Percentiles rank a stretch among this genome's conserved stretches.
Evolutionary conservation across 1,140 invertebrate genomes (phyloP).

Genomic region (Danaus melanippus): DNA sequence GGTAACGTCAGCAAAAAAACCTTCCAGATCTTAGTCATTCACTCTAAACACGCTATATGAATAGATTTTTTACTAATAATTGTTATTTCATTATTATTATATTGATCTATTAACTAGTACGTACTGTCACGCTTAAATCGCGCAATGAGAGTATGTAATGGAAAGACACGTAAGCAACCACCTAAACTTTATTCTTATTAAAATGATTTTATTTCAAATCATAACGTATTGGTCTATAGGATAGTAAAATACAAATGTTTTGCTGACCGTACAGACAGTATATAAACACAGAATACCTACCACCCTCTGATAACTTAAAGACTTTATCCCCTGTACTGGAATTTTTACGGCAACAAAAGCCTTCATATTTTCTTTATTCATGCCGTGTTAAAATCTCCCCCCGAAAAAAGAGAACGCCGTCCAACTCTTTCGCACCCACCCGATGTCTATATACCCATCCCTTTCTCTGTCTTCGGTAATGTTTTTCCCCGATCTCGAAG

Average conservation of each 20-base stretch:
- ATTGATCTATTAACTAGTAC: too few species aligned
- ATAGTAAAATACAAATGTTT: constrained; percentile 1
- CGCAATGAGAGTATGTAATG: too few species aligned
- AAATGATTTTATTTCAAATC: too few species aligned
- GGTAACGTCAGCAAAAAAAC: too few species aligned
- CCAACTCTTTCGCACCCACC: constrained; percentile 63
- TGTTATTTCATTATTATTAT: too few species aligned
- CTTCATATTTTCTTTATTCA: constrained; percentile 72
- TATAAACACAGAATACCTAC: constrained; percentile 35
- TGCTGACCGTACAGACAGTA: constrained; percentile 31
- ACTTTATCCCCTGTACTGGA: constrained; percentile 69
- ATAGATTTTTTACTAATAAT: too few species aligned
- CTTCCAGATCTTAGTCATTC: too few species aligned
- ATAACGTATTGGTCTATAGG: too few species aligned
- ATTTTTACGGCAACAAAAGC: constrained; percentile 71
- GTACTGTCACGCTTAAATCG: too few species aligned
- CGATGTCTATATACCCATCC: constrained; percentile 40
- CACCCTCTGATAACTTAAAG: constrained; percentile 68
- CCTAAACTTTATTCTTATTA: too few species aligned
- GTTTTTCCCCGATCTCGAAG: constrained; percentile 57
- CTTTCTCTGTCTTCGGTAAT: constrained; percentile 45
- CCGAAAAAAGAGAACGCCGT: constrained; percentile 52
- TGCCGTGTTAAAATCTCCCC: constrained; percentile 66
- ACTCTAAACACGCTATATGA: too few species aligned
- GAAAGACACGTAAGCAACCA: too few species aligned